Base-by-base conservation (phyloP, 2,888 invertebrate species). In the Eupithecia subfuscata region DNA sequence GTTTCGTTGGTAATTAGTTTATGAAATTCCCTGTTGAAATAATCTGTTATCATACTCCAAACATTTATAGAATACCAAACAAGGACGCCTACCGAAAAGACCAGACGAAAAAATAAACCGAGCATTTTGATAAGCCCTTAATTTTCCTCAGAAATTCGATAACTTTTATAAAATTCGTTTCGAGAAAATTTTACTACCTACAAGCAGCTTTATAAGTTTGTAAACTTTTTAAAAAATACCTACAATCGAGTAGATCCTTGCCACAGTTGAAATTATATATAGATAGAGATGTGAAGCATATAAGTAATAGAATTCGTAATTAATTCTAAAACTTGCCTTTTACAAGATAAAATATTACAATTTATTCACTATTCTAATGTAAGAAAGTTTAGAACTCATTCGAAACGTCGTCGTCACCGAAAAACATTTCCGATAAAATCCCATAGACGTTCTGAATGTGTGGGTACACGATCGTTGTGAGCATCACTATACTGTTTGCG, bases 381-480 rank as follows among this genome's bases (percentile, higher is more conserved):
- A 45, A 45, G 43, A 25, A 34, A 67, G 48, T 52, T 71, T 68
- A 43, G 14, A 63, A 22, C 43, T 79, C 73, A 76, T 43, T 78
- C 85, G 34, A 85, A 81, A 81, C 60, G 60, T 81, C 83, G 84
- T 91, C 87, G 76, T 86, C 84, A 8, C 91, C 92, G 78, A 92
- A 93, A 75, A 95, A 86, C 92, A 95, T 94, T 78, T 96, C 95
- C 72, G 90, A 91, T 73, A 96, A 82, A 84, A 95, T 95, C 71
- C 93, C 91, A 75, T 95, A 94, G 16, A 95, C 92, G 79, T 96
- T 95, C 85, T 96, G 96, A 81, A 97, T 91, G 81, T 96, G 96
- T 0, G 98, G 97, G 96, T 97, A 97, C 18, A 96, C 96, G 91
- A 97, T 94, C 0, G 97, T 96, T 18, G 97, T 91, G 78, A 97